phyloP scores from a whole-genome alignment of 2,888 invertebrate genomes.

The Leucophenga maculata region DNA sequence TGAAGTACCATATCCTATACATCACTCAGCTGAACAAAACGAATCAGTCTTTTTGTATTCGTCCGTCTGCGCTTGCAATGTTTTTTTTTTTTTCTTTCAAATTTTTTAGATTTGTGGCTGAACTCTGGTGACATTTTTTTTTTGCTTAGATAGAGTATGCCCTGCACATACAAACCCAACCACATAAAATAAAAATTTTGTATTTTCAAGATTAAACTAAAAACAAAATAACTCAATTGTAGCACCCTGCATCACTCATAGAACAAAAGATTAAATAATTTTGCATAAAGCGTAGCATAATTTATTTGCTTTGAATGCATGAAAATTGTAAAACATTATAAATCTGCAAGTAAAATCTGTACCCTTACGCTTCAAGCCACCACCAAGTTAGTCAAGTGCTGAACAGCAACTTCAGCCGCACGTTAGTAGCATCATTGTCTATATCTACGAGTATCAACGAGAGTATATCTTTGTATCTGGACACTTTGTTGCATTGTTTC shows the following conservation, averaged over 20 bases:
- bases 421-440: not conserved
- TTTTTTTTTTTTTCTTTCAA: no score
- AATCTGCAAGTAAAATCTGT: slow-evolving; percentile 47
- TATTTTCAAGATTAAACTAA: no score
- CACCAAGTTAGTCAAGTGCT: slow-evolving; percentile 19
- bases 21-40: no score
- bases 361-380: slow-evolving; percentile 20
- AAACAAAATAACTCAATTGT: not conserved
- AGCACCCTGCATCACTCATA: slow-evolving; percentile 28
- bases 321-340: slow-evolving; percentile 57
- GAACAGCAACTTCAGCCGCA: not conserved
- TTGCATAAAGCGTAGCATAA: slow-evolving; percentile 67
- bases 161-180: no score
- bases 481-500: not conserved
- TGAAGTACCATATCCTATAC: no score
- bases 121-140: no score
- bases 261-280: slow-evolving; percentile 68
- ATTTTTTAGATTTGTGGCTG: no score
- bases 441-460: not conserved
- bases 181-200: no score
- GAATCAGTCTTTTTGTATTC: no score
- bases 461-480: slow-evolving; percentile 3
- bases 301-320: slow-evolving; percentile 67
- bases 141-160: no score
- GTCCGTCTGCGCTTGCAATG: no score